Percentiles rank a stretch among this genome's conserved stretches.
Conservation (phyloP, 1,140 invertebrate species). For the Amyelois transitella region DNA sequence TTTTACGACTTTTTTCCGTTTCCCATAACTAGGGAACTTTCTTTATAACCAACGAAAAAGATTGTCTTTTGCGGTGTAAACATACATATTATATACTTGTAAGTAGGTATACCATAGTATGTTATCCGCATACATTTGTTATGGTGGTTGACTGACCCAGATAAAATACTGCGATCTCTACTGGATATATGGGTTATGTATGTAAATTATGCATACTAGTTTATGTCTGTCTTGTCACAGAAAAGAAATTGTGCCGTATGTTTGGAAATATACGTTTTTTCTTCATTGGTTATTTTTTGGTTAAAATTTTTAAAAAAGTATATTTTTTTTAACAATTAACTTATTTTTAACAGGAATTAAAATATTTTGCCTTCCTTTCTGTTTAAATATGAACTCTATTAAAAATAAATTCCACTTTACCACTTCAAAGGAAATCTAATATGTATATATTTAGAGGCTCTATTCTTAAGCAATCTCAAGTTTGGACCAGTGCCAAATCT, state of each 20-base stretch:
- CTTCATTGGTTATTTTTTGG: too few relatives aligned
- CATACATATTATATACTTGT: background rate
- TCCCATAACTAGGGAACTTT: constrained; percentile 21
- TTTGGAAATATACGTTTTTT: too few relatives aligned
- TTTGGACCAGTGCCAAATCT: background rate
- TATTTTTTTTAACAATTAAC: background rate
- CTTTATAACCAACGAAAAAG: constrained; percentile 22
- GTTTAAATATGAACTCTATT: background rate
- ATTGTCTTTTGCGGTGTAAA: constrained; percentile 13
- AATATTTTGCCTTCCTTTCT: too few relatives aligned
- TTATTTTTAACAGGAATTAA: background rate
- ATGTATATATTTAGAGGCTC: background rate
- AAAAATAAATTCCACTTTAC: background rate
- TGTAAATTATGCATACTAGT: too few relatives aligned
- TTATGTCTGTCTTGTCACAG: too few relatives aligned
- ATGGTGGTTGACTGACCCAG: background rate
- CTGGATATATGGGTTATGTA: background rate
- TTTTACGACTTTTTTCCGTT: background rate
- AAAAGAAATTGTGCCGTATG: too few relatives aligned
- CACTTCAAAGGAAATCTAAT: background rate
- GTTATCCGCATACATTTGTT: background rate
- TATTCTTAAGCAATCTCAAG: background rate
- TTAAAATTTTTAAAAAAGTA: background rate
- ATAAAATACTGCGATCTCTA: background rate
- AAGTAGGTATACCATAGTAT: too few relatives aligned